These are phyloP conservation scores for Periplaneta americana DNA, from an alignment of 1,140 invertebrate species.

Conservation along the genomic window DNA sequence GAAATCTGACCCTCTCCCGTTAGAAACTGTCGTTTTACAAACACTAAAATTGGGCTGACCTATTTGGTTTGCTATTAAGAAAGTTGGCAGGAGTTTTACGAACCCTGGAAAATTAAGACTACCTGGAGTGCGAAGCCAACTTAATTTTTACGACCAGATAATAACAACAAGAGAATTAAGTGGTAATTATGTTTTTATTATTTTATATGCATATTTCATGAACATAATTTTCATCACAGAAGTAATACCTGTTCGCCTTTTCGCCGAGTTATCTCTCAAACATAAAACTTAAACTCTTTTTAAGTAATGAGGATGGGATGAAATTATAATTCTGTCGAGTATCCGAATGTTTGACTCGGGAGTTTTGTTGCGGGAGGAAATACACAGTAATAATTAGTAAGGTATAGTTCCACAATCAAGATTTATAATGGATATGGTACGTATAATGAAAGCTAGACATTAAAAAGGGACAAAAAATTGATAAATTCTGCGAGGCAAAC, in stretches of 20 bases:
- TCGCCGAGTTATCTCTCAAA: neutral
- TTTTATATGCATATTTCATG: neutral
- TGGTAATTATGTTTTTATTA: neutral
- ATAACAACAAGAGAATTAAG: neutral
- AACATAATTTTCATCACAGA: neutral
- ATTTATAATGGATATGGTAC: neutral
- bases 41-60: no score
- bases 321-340: neutral
- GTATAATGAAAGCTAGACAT: neutral
- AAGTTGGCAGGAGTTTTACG: neutral
- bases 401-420: neutral
- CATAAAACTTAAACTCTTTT: neutral
- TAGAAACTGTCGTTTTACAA: no score
- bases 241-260: neutral
- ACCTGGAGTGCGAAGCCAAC: neutral
- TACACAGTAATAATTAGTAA: neutral
- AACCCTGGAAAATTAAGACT: neutral
- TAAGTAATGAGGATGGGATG: neutral
- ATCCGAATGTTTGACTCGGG: no score
- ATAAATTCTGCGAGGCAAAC: neutral
- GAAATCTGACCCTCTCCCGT: no score
- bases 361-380: neutral
- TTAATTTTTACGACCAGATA: neutral
- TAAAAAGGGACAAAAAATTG: neutral
- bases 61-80: neutral